Conservation (phyloP, 1,140 invertebrate species). For the Capitella teleta region DNA sequence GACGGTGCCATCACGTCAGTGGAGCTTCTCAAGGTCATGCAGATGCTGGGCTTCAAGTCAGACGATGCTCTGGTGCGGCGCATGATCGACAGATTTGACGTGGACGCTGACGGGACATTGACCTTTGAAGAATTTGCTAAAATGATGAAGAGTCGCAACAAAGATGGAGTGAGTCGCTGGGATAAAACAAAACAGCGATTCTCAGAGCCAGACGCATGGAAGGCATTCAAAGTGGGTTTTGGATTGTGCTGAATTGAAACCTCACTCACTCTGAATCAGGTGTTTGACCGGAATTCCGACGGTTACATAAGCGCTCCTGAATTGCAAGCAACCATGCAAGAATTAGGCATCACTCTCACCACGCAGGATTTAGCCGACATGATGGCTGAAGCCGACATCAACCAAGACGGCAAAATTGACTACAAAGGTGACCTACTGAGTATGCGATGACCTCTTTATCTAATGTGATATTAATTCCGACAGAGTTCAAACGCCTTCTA, state of each 20-base stretch:
- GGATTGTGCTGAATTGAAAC: neutral
- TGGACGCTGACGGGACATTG: too few species aligned
- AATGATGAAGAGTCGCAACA: too few species aligned
- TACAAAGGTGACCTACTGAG: conserved; percentile 61
- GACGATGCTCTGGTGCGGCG: too few species aligned
- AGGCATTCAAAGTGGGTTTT: conserved; percentile 10
- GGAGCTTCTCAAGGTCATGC: conserved; percentile 37
- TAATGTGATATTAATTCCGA: too few species aligned
- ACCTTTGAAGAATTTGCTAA: too few species aligned
- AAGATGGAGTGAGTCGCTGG: too few species aligned
- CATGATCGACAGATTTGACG: too few species aligned
- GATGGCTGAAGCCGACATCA: conserved; percentile 12
- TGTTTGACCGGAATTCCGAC: conserved; percentile 10
- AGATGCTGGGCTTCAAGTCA: too few species aligned
- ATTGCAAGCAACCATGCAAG: conserved; percentile 8
- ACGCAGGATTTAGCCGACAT: conserved; percentile 7
- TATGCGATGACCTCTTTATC: too few species aligned
- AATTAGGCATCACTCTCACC: conserved; percentile 9
- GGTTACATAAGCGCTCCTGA: conserved; percentile 11
- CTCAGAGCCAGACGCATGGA: conserved; percentile 6
- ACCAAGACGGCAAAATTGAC: conserved; percentile 12
- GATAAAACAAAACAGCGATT: too few species aligned
- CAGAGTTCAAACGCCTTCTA: too few species aligned
- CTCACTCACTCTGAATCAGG: neutral
- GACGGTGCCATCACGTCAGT: conserved; percentile 98